phyloP scores from a whole-genome alignment of 2,888 invertebrate species.

The Andrena haemorrhoa region DNA sequence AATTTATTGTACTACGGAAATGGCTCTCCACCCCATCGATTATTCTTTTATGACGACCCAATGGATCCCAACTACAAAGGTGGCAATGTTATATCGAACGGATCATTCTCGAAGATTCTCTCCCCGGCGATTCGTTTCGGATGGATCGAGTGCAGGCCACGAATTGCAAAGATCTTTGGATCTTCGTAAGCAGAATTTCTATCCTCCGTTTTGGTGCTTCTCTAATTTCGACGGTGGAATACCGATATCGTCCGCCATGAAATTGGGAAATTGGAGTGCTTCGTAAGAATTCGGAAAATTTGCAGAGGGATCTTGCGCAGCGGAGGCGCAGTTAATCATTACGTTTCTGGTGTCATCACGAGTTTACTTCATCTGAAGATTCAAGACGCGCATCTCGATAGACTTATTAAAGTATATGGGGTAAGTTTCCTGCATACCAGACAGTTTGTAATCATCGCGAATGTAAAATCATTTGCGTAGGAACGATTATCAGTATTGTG shows the following conservation, averaged over 20 bases:
- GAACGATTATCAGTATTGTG: conserved; percentile 85
- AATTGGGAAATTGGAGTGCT: not conserved
- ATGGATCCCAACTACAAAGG: conserved; percentile 83
- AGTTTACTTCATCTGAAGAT: conserved; percentile 86
- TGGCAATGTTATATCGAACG: conserved; percentile 88
- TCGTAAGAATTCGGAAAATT: conserved; percentile 39
- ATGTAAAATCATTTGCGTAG: conserved; percentile 66
- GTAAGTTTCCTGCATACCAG: conserved; percentile 56
- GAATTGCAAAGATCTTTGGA: conserved; percentile 83
- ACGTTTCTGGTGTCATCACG: conserved; percentile 86
- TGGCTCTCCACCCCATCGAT: conserved; percentile 85
- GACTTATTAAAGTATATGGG: conserved; percentile 82
- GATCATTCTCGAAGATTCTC: conserved; percentile 88
- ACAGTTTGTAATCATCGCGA: not conserved
- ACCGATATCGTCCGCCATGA: not conserved
- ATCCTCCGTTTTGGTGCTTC: not conserved
- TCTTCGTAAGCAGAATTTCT: conserved; percentile 79
- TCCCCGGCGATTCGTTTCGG: conserved; percentile 88
- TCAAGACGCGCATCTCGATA: conserved; percentile 85
- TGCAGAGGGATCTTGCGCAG: conserved; percentile 86
- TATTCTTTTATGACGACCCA: conserved; percentile 86
- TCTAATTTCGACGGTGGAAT: not conserved
- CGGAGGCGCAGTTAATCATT: conserved; percentile 88
- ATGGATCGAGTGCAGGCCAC: conserved; percentile 87
- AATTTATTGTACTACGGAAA: conserved; percentile 86